Percentiles rank a stretch among this genome's conserved stretches.
Conservation (phyloP, 2,888 invertebrate genomes). For the Atrina japonica region DNA sequence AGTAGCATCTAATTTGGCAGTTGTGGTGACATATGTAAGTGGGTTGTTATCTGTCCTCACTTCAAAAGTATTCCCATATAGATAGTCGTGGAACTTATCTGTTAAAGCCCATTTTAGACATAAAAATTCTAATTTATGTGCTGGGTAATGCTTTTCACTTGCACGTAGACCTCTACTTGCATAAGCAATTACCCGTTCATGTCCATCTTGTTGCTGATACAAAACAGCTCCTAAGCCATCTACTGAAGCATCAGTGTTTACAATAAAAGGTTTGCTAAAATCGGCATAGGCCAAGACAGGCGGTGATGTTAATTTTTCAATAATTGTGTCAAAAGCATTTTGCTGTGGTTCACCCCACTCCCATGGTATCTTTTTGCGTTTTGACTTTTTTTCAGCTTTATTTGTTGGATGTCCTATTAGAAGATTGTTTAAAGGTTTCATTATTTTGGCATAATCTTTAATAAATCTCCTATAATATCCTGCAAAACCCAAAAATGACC, state of each 20-base stretch:
- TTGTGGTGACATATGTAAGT: conserved; percentile 38
- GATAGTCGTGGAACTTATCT: conserved; percentile 46
- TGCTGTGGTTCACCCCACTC: conserved; percentile 36
- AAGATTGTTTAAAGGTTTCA: too few species aligned
- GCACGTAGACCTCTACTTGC: conserved; percentile 36
- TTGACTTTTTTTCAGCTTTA: conserved; percentile 14
- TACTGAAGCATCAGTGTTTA: conserved; percentile 33
- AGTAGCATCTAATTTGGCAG: too few species aligned
- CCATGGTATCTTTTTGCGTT: conserved; percentile 25
- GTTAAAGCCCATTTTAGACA: conserved; percentile 44
- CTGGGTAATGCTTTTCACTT: conserved; percentile 38
- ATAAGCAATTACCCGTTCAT: conserved; percentile 35
- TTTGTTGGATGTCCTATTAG: too few species aligned
- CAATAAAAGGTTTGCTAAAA: conserved; percentile 30
- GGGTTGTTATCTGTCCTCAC: conserved; percentile 42
- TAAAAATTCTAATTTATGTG: conserved; percentile 42
- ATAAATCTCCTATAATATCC: too few species aligned
- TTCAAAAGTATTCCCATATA: too few species aligned
- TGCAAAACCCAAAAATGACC: too few species aligned
- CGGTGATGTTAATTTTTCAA: conserved; percentile 29
- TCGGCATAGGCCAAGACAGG: conserved; percentile 46
- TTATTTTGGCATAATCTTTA: too few species aligned
- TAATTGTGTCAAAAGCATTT: conserved; percentile 31
- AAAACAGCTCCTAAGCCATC: conserved; percentile 39
- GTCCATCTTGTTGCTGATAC: conserved; percentile 40